A percentile compares a stretch with the other conserved stretches of the same genome.
Evolutionary conservation across 2,797 vertebrate species (phyloP).

Genomic region (Liparis tanakae): DNA sequence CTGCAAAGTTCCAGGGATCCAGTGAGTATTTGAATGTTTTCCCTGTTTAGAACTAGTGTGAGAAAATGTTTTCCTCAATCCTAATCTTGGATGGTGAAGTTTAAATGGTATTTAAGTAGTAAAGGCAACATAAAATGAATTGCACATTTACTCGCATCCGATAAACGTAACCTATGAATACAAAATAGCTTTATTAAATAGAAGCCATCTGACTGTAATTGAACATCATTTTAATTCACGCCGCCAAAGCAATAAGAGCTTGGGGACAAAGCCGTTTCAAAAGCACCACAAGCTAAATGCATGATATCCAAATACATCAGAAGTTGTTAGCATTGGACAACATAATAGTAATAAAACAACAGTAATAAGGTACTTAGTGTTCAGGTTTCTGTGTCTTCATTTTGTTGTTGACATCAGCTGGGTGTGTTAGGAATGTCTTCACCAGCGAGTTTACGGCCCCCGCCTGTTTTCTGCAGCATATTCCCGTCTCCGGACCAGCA

Average conservation of each 20-base stretch:
- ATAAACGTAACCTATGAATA: conserved; percentile 14
- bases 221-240: conserved; percentile 19
- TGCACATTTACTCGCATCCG: neutral
- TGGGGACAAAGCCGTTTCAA: conserved; percentile 34
- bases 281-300: conserved; percentile 19
- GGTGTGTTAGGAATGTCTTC: neutral
- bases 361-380: conserved; percentile 4
- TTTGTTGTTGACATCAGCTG: neutral
- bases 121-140: conserved; percentile 4
- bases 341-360: conserved; percentile 2
- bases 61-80: neutral
- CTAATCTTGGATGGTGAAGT: neutral
- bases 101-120: neutral
- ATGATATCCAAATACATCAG: conserved; percentile 43
- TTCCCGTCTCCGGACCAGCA: conserved; percentile 95
- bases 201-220: conserved; percentile 37
- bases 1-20: conserved; percentile 95
- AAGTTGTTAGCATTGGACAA: conserved; percentile 22
- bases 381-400: conserved; percentile 6
- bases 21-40: conserved; percentile 83
- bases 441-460: neutral
- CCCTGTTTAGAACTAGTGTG: neutral
- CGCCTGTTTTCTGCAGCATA: conserved; percentile 82
- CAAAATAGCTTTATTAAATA: conserved; percentile 24
- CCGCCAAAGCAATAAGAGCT: conserved; percentile 19